phyloP scores from a whole-genome alignment of 37 sponge, comb jelly and placozoan genomes.

The Ephydatia muelleri region DNA sequence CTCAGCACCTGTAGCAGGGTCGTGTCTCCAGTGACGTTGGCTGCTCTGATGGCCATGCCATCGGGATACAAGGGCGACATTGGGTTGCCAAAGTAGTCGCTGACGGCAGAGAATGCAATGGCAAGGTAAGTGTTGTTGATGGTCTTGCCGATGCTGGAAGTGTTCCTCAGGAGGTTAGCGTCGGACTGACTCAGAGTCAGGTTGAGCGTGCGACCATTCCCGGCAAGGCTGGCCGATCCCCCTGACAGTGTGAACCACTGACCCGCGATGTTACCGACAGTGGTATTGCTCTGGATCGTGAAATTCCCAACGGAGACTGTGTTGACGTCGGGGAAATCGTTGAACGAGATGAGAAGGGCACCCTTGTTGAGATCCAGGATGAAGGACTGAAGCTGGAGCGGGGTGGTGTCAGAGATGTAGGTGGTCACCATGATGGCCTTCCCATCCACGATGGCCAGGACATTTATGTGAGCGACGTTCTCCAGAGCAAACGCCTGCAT shows the following conservation, averaged over 20 bases:
- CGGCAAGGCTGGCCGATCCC: conserved; percentile 38
- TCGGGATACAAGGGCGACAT: conserved; percentile 32
- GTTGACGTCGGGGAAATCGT: conserved; percentile 66
- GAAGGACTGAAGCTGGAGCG: conserved; percentile 62
- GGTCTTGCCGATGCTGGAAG: conserved; percentile 45
- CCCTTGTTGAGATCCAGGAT: conserved; percentile 62
- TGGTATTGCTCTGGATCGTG: conserved; percentile 48
- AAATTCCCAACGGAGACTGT: conserved; percentile 32
- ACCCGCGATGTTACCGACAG: conserved; percentile 1
- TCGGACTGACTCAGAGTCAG: conserved; percentile 51
- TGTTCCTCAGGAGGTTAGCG: conserved; percentile 60
- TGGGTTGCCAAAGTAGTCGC: conserved; percentile 64
- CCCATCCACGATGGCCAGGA: conserved; percentile 86
- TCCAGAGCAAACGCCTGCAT: conserved; percentile 96
- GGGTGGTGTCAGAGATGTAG: conserved; percentile 38
- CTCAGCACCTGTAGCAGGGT: conserved; percentile 36
- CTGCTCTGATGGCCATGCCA: conserved; percentile 45
- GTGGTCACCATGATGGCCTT: conserved; percentile 53
- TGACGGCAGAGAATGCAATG: conserved; percentile 42
- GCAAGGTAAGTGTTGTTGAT: conserved; percentile 64
- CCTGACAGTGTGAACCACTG: conserved; percentile 31
- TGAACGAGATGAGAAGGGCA: conserved; percentile 60
- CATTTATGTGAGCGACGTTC: conserved; percentile 81
- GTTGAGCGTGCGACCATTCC: conserved; percentile 43
- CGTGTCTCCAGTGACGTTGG: conserved; percentile 61